phyloP scores from a whole-genome alignment of 2,113 vertebrate species.

The Aldabrachelys gigantea region DNA sequence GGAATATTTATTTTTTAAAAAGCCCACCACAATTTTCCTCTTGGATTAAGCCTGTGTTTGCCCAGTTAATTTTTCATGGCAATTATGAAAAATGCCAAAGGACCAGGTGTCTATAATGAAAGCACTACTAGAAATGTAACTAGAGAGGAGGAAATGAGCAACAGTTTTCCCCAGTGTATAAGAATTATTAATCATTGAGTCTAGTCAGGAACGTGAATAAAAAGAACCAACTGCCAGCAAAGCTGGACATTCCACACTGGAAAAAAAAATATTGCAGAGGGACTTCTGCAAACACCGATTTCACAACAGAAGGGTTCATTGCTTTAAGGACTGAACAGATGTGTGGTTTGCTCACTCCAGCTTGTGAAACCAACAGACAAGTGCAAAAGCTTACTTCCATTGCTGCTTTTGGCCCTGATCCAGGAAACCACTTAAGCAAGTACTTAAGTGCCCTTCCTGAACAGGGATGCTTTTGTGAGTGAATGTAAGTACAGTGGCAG shows the following conservation, averaged over 20 bases:
- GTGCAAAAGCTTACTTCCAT: neutral
- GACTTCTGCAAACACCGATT: neutral
- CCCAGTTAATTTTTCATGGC: neutral
- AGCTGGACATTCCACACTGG: neutral
- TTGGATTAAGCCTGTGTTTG: neutral
- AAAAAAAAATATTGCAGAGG: neutral
- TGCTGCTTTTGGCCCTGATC: neutral
- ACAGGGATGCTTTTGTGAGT: neutral
- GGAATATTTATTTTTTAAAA: neutral
- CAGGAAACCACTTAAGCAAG: no score
- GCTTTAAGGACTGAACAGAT: neutral
- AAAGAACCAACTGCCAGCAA: neutral
- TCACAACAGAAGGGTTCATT: neutral
- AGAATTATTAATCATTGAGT: neutral
- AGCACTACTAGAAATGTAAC: neutral
- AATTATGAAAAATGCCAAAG: neutral
- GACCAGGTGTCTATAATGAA: neutral
- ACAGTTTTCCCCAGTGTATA: neutral
- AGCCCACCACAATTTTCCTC: fast-evolving
- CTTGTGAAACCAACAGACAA: neutral
- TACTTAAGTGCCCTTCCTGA: neutral
- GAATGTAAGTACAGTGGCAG: neutral
- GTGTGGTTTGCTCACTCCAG: neutral
- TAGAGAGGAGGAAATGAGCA: neutral
- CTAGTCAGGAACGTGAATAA: neutral